Conservation (phyloP, 2,888 invertebrate species). For the Phasia obesa region DNA sequence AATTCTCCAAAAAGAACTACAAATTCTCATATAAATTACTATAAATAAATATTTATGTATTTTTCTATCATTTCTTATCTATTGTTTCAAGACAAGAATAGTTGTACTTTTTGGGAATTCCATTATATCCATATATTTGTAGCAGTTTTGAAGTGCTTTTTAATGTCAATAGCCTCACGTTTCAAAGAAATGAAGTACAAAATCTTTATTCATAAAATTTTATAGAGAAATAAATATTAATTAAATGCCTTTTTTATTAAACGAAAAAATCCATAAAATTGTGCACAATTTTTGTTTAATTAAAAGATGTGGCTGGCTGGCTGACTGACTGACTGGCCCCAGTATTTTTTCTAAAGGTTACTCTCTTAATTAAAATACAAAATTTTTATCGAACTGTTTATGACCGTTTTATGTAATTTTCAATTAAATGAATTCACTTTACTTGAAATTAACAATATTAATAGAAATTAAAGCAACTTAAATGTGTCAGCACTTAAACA, state of each 20-base stretch:
- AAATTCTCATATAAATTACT: constrained; percentile 11
- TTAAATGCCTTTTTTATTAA: constrained; percentile 38
- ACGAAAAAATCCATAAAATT: constrained; percentile 3
- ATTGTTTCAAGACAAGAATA: constrained; percentile 27
- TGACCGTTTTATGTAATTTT: constrained; percentile 46
- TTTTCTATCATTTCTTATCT: constrained; percentile 53
- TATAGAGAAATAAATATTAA: constrained; percentile 39
- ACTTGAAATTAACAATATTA: constrained; percentile 13
- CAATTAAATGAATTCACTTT: constrained; percentile 57
- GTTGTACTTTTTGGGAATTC: constrained; percentile 14
- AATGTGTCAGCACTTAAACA: constrained; percentile 66
- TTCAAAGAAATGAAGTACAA: background rate
- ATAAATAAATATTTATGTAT: constrained; percentile 30
- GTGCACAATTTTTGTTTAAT: constrained; percentile 47
- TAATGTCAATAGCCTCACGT: constrained; percentile 34
- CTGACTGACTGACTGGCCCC: constrained; percentile 24
- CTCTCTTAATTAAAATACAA: constrained; percentile 61
- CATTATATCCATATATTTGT: constrained; percentile 31
- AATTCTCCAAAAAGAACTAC: background rate
- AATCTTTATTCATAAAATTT: constrained; percentile 37
- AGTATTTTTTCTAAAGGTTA: constrained; percentile 22
- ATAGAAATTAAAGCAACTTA: constrained; percentile 5
- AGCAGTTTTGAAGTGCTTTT: constrained; percentile 39
- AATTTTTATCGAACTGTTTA: constrained; percentile 68
- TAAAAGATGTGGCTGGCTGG: constrained; percentile 39